Evolutionary conservation across 1,140 invertebrate genomes (phyloP), one percentile per base, ranked within the genome.

Genomic region (Ceratoteleas bidentatus): DNA sequence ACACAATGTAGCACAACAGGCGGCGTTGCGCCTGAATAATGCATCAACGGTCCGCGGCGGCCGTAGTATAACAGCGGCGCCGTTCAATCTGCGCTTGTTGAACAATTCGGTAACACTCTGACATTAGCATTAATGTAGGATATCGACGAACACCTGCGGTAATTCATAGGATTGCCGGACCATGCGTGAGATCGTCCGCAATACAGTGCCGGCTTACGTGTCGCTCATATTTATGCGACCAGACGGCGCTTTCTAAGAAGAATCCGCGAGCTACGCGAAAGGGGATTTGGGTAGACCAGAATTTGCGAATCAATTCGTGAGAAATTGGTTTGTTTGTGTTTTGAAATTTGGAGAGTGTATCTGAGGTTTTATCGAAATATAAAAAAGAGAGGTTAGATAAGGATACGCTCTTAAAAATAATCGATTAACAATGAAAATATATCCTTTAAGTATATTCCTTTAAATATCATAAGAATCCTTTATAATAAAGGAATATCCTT

Each of bases 21-120:
- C 84, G 85, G 85, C 84, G 87, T 86, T 86, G 84, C 85, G 86
- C 85, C 85, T 90, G 89, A 90, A 90, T 90, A 89, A 90, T 89
- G 88, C 88, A 90, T 88, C 85, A 84, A 87, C 88, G 84, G 85
- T 85, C 79, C 69, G 87, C 84, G 75, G 78, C 68, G 86, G 66
- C 81, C 81, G 81, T 73, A 74, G 76, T 85, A 85, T 87, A 88
- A 87, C 86, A 83, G 53, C 54, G 69, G 66, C 81, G 81, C 64
- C 81, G 84, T 88, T 90, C 88, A 89, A 90, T 90, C 89, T 86
- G 85, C 82, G 85, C 87, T 88, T 87, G 87, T 84, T 87, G 66
- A 89, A 89, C 88, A 90, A 91, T 90, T 89, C 86, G 86, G 85
- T 85, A 87, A 91, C 86, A 89, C 85, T 69, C 85, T 64, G 57